Conservation (phyloP, 2,113 vertebrate genomes). For the Ptilorrhoa leucosticta region DNA sequence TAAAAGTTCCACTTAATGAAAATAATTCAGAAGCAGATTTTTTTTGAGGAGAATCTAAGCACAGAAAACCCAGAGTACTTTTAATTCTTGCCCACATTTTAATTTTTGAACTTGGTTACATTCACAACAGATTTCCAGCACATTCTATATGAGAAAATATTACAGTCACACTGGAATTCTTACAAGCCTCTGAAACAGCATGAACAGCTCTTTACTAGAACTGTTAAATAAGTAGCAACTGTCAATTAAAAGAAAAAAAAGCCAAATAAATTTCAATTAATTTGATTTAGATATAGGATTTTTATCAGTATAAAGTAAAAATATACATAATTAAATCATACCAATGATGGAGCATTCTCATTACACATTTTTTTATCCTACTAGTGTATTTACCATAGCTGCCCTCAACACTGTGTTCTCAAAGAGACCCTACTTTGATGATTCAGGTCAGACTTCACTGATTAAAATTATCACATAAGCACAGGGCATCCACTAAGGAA, state of each 20-base stretch:
- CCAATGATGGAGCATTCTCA: not conserved
- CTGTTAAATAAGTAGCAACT: not conserved
- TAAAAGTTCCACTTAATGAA: not conserved
- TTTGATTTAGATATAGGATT: constrained; percentile 10
- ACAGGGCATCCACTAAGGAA: not conserved
- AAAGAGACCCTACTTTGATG: not conserved
- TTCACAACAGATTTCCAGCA: not conserved
- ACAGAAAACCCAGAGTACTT: not conserved
- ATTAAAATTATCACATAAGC: not conserved
- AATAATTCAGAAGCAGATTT: not conserved
- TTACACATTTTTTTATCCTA: not conserved
- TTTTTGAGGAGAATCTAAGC: not conserved
- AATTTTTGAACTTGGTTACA: not conserved
- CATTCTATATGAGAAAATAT: not conserved
- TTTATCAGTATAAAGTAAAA: constrained; percentile 24
- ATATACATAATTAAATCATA: constrained; percentile 23
- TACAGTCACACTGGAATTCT: not conserved
- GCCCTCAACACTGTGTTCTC: not conserved
- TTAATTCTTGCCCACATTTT: not conserved
- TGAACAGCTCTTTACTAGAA: not conserved
- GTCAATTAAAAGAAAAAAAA: not conserved
- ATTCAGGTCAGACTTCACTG: not conserved
- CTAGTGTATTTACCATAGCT: not conserved
- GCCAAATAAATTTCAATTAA: constrained; percentile 13
- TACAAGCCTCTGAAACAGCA: not conserved